phyloP scores from a whole-genome alignment of 2,888 invertebrate genomes.

The Platyscelio sp. region DNA sequence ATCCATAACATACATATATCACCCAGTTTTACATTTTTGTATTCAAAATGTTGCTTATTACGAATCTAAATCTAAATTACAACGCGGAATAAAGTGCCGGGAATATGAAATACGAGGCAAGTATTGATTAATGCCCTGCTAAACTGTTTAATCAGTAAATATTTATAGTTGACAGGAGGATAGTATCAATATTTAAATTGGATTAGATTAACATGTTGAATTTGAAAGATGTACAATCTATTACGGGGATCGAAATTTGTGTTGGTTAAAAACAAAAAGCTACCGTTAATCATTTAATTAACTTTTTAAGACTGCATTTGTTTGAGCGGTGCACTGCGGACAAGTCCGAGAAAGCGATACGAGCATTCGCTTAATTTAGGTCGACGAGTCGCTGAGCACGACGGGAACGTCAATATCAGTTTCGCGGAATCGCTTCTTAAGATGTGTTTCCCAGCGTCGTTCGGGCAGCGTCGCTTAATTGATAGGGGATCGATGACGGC shows the following conservation, averaged over 20 bases:
- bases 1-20: too few species aligned
- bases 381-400: background rate
- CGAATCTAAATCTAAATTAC: background rate
- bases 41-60: too few species aligned
- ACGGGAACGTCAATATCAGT: slow-evolving; percentile 38
- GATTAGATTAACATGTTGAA: slow-evolving; percentile 20
- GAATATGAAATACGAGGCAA: slow-evolving; percentile 32
- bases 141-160: slow-evolving; percentile 53
- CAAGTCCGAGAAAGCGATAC: too few species aligned
- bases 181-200: slow-evolving; percentile 14
- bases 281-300: too few species aligned
- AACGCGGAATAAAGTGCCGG: slow-evolving; percentile 7
- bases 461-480: slow-evolving; percentile 75
- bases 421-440: slow-evolving; percentile 41
- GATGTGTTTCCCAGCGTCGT: slow-evolving; percentile 46
- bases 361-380: too few species aligned
- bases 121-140: slow-evolving; percentile 43
- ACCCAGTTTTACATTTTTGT: too few species aligned
- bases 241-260: too few species aligned
- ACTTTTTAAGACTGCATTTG: too few species aligned
- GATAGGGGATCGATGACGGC: slow-evolving; percentile 78
- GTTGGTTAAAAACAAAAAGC: too few species aligned
- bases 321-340: too few species aligned
- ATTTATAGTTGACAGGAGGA: slow-evolving; percentile 22
- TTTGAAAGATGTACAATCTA: too few species aligned